Evolutionary conservation across 1,140 invertebrate genomes (phyloP).

Genomic region (Drosophila athabasca): DNA sequence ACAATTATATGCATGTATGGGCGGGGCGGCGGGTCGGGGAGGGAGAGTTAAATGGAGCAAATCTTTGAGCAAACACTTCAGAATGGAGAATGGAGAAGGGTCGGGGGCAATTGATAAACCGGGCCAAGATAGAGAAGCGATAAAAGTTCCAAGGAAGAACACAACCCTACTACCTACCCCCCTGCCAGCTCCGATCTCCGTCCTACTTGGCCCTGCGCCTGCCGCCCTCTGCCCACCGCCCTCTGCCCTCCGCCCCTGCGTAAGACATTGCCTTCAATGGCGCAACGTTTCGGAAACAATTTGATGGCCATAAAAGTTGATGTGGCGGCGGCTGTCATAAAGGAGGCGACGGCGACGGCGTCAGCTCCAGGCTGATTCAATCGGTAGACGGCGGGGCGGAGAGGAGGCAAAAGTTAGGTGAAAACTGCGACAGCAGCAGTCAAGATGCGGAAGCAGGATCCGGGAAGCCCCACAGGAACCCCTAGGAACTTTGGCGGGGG

Average conservation of each 20-base stretch:
- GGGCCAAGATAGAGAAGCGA: constrained; percentile 40
- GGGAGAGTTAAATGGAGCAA: constrained; percentile 59
- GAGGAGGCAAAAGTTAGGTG: constrained; percentile 42
- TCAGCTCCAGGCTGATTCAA: constrained; percentile 32
- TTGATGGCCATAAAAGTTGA: constrained; percentile 81
- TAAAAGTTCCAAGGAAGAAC: constrained; percentile 11
- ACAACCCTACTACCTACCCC: constrained; percentile 3
- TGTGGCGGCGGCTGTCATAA: constrained; percentile 60
- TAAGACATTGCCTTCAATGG: constrained; percentile 44
- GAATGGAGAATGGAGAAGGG: constrained; percentile 11
- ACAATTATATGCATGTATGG: constrained; percentile 6
- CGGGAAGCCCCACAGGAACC: constrained; percentile 10
- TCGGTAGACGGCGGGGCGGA: not conserved
- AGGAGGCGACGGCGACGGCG: constrained; percentile 53
- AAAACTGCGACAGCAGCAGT: constrained; percentile 44
- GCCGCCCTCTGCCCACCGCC: not conserved
- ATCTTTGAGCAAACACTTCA: constrained; percentile 48
- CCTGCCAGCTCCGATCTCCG: too few relatives aligned
- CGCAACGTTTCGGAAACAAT: constrained; percentile 79
- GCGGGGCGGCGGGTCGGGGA: not conserved
- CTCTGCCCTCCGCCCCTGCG: not conserved
- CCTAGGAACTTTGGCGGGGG: constrained; percentile 24
- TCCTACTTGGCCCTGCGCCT: too few relatives aligned
- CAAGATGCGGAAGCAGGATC: constrained; percentile 41
- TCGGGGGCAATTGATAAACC: constrained; percentile 68